Evolutionary conservation across 2,888 invertebrate species (phyloP).

Genomic region (Entomobrya proxima): DNA sequence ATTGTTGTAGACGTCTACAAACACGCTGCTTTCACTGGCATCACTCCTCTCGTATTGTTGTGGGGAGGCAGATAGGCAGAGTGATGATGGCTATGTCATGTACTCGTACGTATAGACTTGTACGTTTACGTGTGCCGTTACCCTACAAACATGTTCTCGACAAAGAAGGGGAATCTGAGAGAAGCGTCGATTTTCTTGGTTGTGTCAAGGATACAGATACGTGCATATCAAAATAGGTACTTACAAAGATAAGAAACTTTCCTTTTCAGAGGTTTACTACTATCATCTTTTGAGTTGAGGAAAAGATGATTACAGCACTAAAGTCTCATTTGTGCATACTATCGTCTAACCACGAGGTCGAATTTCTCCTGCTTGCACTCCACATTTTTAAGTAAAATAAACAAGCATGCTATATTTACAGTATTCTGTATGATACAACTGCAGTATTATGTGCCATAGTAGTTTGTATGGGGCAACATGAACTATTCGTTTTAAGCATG

Average conservation of each 20-base stretch:
- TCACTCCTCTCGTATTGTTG: slow-evolving; percentile 5
- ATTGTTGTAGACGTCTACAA: slow-evolving; percentile 34
- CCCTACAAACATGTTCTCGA: neutral
- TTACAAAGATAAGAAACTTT: neutral
- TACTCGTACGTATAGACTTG: neutral
- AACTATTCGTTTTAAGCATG: no score
- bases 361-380: neutral
- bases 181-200: neutral
- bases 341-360: neutral
- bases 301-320: slow-evolving; percentile 23
- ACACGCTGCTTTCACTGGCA: slow-evolving; percentile 15
- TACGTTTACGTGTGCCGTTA: neutral
- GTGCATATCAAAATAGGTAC: neutral
- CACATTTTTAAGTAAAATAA: neutral
- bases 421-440: no score
- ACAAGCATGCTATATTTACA: neutral
- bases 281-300: neutral
- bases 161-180: neutral
- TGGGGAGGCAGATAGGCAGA: neutral
- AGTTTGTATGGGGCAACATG: no score
- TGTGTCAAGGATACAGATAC: neutral
- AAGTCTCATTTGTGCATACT: slow-evolving; percentile 13
- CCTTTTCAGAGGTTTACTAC: neutral
- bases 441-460: no score
- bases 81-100: neutral